A percentile compares a stretch with the other conserved stretches of the same genome.
Conservation (phyloP, 2,797 vertebrate genomes). For the Nasua narica region DNA sequence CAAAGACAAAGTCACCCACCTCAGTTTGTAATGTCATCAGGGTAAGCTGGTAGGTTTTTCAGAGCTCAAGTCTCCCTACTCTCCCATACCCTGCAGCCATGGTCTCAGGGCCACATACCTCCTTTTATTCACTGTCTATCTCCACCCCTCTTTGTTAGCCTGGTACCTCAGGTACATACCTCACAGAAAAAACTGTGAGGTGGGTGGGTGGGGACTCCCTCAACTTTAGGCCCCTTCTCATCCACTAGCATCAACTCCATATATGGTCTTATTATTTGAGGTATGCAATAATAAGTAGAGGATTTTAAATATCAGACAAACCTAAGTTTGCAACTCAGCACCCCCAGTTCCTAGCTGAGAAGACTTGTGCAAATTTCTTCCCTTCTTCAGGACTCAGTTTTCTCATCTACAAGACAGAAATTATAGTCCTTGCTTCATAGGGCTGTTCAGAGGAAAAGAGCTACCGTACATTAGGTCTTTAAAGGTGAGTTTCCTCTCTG, state of each 20-base stretch:
- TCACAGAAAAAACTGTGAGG: conserved; percentile 56
- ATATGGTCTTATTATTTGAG: conserved; percentile 6
- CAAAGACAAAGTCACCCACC: conserved; percentile 5
- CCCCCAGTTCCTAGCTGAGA: neutral
- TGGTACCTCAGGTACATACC: neutral
- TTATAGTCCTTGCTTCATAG: neutral
- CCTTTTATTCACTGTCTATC: conserved; percentile 12
- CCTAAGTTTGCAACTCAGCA: neutral
- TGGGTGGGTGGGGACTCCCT: conserved; percentile 24
- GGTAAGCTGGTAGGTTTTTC: conserved; percentile 25
- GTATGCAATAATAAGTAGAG: neutral
- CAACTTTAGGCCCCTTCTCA: neutral
- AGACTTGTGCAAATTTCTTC: neutral
- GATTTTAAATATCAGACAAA: conserved; percentile 32
- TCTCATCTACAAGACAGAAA: conserved; percentile 5
- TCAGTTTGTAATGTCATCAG: conserved; percentile 22
- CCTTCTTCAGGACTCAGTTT: conserved; percentile 31
- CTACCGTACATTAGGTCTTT: neutral
- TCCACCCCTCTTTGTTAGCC: conserved; percentile 30
- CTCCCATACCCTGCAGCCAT: conserved; percentile 39
- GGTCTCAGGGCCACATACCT: neutral
- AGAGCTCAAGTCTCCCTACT: neutral
- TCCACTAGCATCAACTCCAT: neutral
- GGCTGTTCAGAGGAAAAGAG: neutral
- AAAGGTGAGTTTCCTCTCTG: neutral